Evolutionary conservation across 2,797 vertebrate species (phyloP).

Genomic region (Takifugu rubripes): DNA sequence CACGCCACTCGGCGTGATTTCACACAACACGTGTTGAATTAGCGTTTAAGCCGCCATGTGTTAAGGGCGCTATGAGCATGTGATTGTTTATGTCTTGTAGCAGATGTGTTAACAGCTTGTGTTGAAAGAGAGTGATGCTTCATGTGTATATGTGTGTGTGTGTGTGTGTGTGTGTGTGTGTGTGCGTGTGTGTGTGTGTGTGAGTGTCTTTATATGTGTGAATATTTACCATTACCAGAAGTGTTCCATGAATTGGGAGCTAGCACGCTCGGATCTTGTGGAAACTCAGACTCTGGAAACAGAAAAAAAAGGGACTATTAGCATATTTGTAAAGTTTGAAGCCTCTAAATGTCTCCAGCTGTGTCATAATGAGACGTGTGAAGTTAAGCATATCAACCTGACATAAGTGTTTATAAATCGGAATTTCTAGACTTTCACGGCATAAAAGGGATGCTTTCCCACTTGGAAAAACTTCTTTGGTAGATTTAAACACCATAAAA

Average conservation of each 20-base stretch:
- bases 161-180: constrained; percentile 20
- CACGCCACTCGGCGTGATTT: constrained; percentile 19
- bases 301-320: constrained; percentile 43
- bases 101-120: constrained; percentile 9
- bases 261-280: constrained; percentile 79
- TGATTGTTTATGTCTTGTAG: constrained; percentile 1
- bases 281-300: constrained; percentile 82
- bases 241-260: constrained; percentile 86
- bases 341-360: too few species aligned
- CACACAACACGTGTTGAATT: constrained; percentile 7
- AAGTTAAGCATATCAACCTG: too few species aligned
- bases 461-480: too few species aligned
- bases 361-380: too few species aligned
- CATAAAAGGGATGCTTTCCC: too few species aligned
- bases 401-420: too few species aligned
- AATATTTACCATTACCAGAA: constrained; percentile 81
- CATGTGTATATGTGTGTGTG: constrained; percentile 7
- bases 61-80: constrained; percentile 6
- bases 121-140: background rate
- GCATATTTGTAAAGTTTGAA: background rate
- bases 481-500: too few species aligned
- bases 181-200: background rate
- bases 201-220: constrained; percentile 18
- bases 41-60: constrained; percentile 8
- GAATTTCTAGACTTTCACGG: too few species aligned